These are phyloP conservation scores for Numenius arquata DNA, from an alignment of 2,113 vertebrate genomes.

Conservation along the genomic window DNA sequence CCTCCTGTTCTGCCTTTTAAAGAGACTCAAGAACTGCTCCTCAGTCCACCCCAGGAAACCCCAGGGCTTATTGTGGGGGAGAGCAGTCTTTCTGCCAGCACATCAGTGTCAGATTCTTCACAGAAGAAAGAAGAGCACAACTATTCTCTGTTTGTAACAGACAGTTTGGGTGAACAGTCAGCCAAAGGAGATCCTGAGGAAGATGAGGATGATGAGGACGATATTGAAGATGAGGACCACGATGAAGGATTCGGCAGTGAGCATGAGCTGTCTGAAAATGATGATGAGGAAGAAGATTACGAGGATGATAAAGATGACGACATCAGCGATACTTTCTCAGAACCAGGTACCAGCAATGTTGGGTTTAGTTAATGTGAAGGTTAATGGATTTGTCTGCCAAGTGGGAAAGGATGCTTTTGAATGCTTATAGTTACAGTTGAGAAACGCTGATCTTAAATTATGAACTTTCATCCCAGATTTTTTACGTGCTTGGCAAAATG, in stretches of 20 bases:
- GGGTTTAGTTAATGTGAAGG: neutral
- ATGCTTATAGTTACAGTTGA: neutral
- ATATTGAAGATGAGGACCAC: slow-evolving; percentile 93
- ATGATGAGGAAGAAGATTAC: slow-evolving; percentile 89
- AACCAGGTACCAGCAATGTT: slow-evolving; percentile 82
- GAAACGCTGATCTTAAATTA: neutral
- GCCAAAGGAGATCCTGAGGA: slow-evolving; percentile 81
- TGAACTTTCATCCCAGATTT: neutral
- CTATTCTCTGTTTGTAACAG: slow-evolving; percentile 94
- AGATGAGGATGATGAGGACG: slow-evolving; percentile 84
- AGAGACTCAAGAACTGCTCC: slow-evolving; percentile 79
- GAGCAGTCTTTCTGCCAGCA: slow-evolving; percentile 73
- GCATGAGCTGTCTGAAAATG: slow-evolving; percentile 94
- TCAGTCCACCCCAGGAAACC: slow-evolving; percentile 72
- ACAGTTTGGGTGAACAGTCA: slow-evolving; percentile 76
- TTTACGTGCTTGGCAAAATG: neutral
- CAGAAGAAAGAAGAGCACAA: slow-evolving; percentile 99
- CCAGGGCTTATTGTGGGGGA: slow-evolving; percentile 67
- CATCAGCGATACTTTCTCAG: slow-evolving; percentile 97
- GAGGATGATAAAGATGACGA: slow-evolving; percentile 95
- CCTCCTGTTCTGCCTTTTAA: slow-evolving; percentile 77
- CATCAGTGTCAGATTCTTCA: slow-evolving; percentile 77
- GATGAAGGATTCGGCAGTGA: slow-evolving; percentile 98
- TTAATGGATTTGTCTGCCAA: neutral
- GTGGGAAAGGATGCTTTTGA: neutral